Evolutionary conservation across 1,140 invertebrate species (phyloP).

Genomic region (Hirudo medicinalis): DNA sequence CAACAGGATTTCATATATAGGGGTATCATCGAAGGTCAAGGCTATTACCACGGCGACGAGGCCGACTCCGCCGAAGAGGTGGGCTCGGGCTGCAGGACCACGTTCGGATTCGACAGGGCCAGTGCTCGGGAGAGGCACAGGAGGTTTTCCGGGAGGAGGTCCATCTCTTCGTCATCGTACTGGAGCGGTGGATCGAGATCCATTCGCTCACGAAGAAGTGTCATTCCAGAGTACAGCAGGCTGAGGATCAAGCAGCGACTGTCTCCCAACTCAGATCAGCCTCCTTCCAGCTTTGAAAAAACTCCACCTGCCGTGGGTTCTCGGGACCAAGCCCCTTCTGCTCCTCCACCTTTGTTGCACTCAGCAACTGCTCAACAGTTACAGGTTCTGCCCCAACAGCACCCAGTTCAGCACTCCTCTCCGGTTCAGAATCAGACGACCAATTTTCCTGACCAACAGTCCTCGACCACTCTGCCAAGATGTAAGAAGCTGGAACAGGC

Average conservation of each 20-base stretch:
- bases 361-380: neutral
- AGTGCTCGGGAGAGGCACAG: slow-evolving; percentile 1
- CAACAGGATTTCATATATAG: too few species aligned
- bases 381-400: neutral
- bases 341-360: neutral
- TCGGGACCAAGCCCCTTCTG: neutral
- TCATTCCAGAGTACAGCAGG: slow-evolving; percentile 6
- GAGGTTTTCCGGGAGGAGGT: neutral
- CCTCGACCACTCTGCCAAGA: neutral
- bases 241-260: neutral
- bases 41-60: slow-evolving; percentile 2
- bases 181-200: slow-evolving; percentile 2
- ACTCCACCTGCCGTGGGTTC: neutral
- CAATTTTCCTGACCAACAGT: neutral
- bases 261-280: neutral
- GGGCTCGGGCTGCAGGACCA: neutral
- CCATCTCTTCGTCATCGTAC: slow-evolving; percentile 8
- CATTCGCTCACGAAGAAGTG: neutral
- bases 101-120: slow-evolving; percentile 5
- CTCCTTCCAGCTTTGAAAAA: neutral
- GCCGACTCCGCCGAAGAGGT: neutral
- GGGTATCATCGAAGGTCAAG: slow-evolving; percentile 3
- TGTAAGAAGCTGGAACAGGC: neutral
- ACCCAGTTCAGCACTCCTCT: neutral
- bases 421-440: neutral